Base-by-base conservation (phyloP, 2,888 invertebrate genomes). In the Callosobruchus maculatus region DNA sequence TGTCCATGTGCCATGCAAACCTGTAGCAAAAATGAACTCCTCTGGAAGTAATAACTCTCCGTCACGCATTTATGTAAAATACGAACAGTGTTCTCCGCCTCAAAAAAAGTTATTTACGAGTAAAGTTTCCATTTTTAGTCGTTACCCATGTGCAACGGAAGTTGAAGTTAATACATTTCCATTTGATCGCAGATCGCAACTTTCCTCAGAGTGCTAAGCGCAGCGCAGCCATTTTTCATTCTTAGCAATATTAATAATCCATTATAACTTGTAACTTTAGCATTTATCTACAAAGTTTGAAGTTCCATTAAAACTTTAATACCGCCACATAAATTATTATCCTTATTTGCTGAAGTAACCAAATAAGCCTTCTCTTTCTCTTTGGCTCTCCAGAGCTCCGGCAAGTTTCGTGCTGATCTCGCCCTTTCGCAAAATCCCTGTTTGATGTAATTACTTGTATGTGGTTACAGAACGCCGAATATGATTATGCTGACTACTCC, bases 281-380 rank as follows among this genome's bases (percentile, higher is more conserved):
- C 77, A 74, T 78, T 77, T 77, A 77, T 78, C 77, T 74, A 73
- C 71, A 74, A 75, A 78, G 74, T 75, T 77, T 71, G 76, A 73
- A 73, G 76, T 78, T 77, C 78, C 77, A 78, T 78, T 78, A 78
- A 77, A 78, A 78, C 77, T 78, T 78, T 77, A 78, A 77, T 76
- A 74, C 72, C 73, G 71, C 72, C 76, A 74, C 74, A 76, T 78
- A 76, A 78, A 78, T 78, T 77, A 77, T 78, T 76, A 74, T 74
- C 74, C 71, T 73, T 73, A 74, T 78, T 77, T 77, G 75, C 77
- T 73, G 74, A 76, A 77, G 76, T 75, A 75, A 74, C 76, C 75
- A 76, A 78, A 78, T 78, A 77, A 77, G 76, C 76, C 72, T 74
- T 67, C 70, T 20, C 67, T 68, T 7, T 68, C 68, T 22, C 22